Conservation (phyloP, 2,797 vertebrate species). For the Trematomus bernacchii region DNA sequence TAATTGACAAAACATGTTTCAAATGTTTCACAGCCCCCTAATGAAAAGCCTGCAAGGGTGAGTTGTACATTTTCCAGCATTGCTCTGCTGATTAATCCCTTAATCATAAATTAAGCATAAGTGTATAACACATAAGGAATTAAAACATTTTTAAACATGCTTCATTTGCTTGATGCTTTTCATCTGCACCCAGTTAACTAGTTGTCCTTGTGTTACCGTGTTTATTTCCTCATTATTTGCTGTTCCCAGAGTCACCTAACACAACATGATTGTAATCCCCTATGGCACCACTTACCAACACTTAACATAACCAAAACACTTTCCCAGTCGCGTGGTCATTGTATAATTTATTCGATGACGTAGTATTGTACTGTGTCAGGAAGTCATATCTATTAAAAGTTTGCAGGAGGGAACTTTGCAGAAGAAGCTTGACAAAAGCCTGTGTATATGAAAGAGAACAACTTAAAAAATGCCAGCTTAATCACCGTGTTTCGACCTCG, state of each 20-base stretch:
- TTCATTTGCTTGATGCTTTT: conserved; percentile 47
- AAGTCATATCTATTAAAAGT: conserved; percentile 47
- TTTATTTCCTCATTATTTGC: conserved; percentile 53
- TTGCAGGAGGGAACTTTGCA: conserved; percentile 32
- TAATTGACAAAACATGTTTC: conserved; percentile 68
- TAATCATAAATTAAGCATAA: conserved; percentile 49
- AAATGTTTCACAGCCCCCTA: conserved; percentile 48
- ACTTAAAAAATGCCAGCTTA: background rate
- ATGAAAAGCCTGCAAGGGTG: conserved; percentile 54
- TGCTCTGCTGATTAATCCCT: conserved; percentile 47
- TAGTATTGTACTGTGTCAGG: conserved; percentile 3
- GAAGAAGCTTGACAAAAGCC: conserved; percentile 3
- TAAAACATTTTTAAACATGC: conserved; percentile 33
- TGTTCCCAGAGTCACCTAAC: conserved; percentile 22
- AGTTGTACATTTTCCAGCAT: conserved; percentile 49
- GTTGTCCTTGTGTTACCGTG: conserved; percentile 1
- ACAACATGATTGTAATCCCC: conserved; percentile 25
- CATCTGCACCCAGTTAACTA: conserved; percentile 5
- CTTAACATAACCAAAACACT: conserved; percentile 28
- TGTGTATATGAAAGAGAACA: conserved; percentile 5
- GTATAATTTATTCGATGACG: conserved; percentile 47
- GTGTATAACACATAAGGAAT: conserved; percentile 30
- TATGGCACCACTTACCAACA: conserved; percentile 20
- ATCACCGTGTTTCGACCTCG: conserved; percentile 19
- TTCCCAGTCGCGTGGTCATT: conserved; percentile 13